Conservation (phyloP, 2,113 vertebrate genomes). For the Speoplatyrhinus poulsoni region DNA sequence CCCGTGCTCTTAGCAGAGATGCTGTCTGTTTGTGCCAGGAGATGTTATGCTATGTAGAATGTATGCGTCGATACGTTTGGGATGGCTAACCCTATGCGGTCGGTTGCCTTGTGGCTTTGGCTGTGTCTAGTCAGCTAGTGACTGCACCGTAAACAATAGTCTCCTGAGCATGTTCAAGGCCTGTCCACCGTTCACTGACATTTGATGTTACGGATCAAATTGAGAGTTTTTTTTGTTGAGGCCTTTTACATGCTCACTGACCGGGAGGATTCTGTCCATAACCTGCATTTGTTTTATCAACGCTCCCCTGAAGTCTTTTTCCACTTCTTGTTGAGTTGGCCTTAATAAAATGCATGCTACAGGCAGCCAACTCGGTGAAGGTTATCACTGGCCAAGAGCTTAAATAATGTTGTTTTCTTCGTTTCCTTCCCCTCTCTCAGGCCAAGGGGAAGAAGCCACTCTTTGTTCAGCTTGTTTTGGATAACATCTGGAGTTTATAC, state of each 20-base stretch:
- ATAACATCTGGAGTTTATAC: slow-evolving; percentile 97
- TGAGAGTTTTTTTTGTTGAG: background rate
- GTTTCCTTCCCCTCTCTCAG: slow-evolving; percentile 65
- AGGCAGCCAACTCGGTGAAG: background rate
- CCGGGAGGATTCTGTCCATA: background rate
- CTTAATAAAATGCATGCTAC: background rate
- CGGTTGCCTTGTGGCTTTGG: background rate
- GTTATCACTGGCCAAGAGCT: background rate
- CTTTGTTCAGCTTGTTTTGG: slow-evolving; percentile 95
- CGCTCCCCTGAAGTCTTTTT: too few relatives aligned
- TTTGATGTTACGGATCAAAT: background rate
- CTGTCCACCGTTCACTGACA: background rate
- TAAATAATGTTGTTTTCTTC: background rate
- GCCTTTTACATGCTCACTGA: slow-evolving; percentile 6
- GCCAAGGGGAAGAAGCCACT: slow-evolving; percentile 94
- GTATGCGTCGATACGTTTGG: background rate
- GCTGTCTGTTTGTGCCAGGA: slow-evolving; percentile 8
- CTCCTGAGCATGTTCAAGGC: background rate
- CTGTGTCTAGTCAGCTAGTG: background rate
- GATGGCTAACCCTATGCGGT: too few relatives aligned
- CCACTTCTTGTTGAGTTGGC: background rate
- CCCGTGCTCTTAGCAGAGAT: background rate
- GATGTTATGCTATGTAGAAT: background rate
- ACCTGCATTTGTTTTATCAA: too few relatives aligned
- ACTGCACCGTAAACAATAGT: background rate